These are phyloP conservation scores for Lepidurus packardi DNA, from an alignment of 1,140 invertebrate species.

Conservation along the genomic window DNA sequence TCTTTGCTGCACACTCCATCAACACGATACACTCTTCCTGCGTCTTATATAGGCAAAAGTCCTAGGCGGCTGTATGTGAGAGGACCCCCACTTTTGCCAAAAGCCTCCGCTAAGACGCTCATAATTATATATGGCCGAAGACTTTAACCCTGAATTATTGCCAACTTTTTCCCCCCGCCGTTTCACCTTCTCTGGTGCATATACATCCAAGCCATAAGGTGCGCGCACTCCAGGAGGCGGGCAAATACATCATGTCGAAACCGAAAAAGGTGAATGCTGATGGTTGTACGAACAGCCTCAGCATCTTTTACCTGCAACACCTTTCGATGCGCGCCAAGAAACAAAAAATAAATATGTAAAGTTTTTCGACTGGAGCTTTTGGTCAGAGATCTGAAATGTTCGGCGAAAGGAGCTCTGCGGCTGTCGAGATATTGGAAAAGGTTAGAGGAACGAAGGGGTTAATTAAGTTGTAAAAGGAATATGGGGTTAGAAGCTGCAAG, in stretches of 20 bases:
- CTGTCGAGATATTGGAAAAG: not conserved
- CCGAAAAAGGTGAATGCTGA: slow-evolving; percentile 8
- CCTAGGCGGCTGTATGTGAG: not conserved
- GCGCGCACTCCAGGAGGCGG: not conserved
- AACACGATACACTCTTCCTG: not conserved
- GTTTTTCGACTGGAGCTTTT: not conserved
- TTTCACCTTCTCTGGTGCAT: no score
- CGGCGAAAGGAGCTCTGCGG: no score
- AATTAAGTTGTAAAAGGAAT: not conserved
- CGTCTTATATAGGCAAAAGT: not conserved
- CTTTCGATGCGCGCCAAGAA: not conserved
- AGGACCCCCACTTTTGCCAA: not conserved
- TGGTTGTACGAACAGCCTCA: not conserved
- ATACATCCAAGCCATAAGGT: no score
- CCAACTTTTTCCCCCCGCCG: not conserved
- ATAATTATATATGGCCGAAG: slow-evolving; percentile 11
- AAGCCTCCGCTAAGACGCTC: slow-evolving; percentile 16
- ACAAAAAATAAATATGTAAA: not conserved
- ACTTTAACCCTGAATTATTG: slow-evolving; percentile 18
- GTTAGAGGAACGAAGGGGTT: not conserved
- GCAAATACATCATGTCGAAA: slow-evolving; percentile 5
- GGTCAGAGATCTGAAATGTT: not conserved
- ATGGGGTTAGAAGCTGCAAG: not conserved
- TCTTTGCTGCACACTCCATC: slow-evolving; percentile 13
- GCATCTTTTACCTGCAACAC: slow-evolving; percentile 8